Evolutionary conservation across 2,888 invertebrate species (phyloP), one percentile per base, ranked within the genome.

Genomic region (Zygothrica quintamaculata): DNA sequence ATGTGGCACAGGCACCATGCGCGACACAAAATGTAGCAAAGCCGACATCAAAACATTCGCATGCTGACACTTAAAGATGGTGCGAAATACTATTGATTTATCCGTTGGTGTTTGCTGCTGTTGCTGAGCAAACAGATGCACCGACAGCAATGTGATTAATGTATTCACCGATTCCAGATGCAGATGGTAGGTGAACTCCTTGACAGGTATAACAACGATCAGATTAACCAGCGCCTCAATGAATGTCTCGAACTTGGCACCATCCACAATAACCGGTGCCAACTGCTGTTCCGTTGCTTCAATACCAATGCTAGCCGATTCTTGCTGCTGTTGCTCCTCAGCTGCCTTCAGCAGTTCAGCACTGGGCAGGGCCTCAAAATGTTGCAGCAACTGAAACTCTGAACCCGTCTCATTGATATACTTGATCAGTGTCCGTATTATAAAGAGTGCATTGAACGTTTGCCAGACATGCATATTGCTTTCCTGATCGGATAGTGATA

Each of bases 401-500:
- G 96, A 95, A 9, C 98, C 94, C 78, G 96, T 96, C 90, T 99
- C 98, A 9, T 97, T 95, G 34, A 99, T 92, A 89, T 97, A 98
- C 90, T 98, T 98, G 60, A 94, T 92, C 68, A 95, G 94, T 71
- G 93, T 96, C 84, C 98, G 93, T 59, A 98, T 94, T 18, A 98
- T 95, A 87, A 98, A 97, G 43, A 99, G 91, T 0, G 97, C 96
- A 91, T 99, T 99, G 91, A 96, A 97, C 0, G 97, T 95, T 91
- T 99, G 98, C 97, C 98, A 98, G 48, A 96, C 95, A 80, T 97
- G 90, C 92, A 93, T 92, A 18, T 92, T 92, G 88, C 93, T 93
- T 89, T 98, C 96, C 89, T 96, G 95, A 87, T 96, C 96, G 4
- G 96, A 95, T 1, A 98, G 95, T 0, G 95, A 94, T 52, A 97